These are phyloP conservation scores for Drosophila basisetae DNA, from an alignment of 2,888 invertebrate genomes.

Conservation along the genomic window DNA sequence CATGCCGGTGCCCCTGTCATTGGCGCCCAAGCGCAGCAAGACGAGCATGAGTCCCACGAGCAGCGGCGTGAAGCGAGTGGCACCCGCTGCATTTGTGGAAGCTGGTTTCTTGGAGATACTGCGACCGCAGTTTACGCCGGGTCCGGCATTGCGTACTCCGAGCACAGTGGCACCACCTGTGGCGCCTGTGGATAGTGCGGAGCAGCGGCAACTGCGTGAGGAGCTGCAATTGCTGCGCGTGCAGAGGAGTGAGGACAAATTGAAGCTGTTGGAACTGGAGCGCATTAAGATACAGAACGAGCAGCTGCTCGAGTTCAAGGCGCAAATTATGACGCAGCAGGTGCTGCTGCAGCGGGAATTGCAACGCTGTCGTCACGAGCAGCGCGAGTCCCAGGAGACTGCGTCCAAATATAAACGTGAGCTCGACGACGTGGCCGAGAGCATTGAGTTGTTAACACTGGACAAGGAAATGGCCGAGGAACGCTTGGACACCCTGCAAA, in stretches of 20 bases:
- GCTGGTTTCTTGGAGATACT: constrained; percentile 96
- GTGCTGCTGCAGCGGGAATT: constrained; percentile 94
- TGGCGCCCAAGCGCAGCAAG: constrained; percentile 81
- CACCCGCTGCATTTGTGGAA: constrained; percentile 92
- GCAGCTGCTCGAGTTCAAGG: constrained; percentile 96
- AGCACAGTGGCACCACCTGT: constrained; percentile 42
- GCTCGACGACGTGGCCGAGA: constrained; percentile 95
- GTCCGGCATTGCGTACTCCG: constrained; percentile 91
- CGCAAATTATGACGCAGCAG: constrained; percentile 95
- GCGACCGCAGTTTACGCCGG: constrained; percentile 94
- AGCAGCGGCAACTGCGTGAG: constrained; percentile 86
- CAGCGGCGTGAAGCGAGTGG: constrained; percentile 87
- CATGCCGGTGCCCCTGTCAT: constrained; percentile 66
- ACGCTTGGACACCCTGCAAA: constrained; percentile 91
- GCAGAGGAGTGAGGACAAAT: constrained; percentile 95
- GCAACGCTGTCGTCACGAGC: constrained; percentile 93
- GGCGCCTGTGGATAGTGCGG: constrained; percentile 51
- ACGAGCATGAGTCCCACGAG: constrained; percentile 85
- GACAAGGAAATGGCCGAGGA: constrained; percentile 99
- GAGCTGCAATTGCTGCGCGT: constrained; percentile 95
- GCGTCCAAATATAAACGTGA: constrained; percentile 95
- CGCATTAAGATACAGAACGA: constrained; percentile 95
- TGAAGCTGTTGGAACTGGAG: constrained; percentile 95
- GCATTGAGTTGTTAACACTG: constrained; percentile 97
- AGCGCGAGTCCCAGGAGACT: constrained; percentile 94